phyloP scores from a whole-genome alignment of 2,888 invertebrate species.

The Acrocyrtus sp. region DNA sequence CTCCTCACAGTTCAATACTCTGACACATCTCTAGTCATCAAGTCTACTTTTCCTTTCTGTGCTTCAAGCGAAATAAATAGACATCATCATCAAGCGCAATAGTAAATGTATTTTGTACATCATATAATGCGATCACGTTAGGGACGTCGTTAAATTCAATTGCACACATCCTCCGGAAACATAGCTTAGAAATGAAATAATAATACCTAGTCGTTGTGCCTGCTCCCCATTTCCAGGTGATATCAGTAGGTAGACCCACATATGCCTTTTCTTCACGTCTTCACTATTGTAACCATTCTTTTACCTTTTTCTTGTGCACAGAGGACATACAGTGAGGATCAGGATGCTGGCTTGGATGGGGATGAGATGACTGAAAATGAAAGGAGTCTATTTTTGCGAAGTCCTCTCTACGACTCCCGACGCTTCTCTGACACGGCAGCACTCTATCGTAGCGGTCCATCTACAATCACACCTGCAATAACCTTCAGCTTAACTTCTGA shows the following conservation, averaged over 20 bases:
- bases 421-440: constrained; percentile 62
- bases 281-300: neutral
- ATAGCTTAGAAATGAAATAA: neutral
- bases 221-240: too few species aligned
- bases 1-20: too few species aligned
- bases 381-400: constrained; percentile 38
- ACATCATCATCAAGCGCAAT: too few species aligned
- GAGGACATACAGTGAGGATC: constrained; percentile 19
- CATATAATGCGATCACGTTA: too few species aligned
- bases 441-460: constrained; percentile 41
- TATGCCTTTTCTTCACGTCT: too few species aligned
- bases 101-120: too few species aligned
- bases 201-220: too few species aligned
- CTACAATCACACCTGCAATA: constrained; percentile 53
- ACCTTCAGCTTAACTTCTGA: constrained; percentile 51
- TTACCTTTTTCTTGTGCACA: neutral
- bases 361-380: constrained; percentile 49
- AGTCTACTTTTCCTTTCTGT: too few species aligned
- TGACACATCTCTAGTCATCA: too few species aligned
- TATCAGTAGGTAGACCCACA: too few species aligned
- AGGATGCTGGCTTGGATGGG: constrained; percentile 31
- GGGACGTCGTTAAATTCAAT: neutral
- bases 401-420: constrained; percentile 52
- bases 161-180: neutral
- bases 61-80: too few species aligned